Evolutionary conservation across 2,797 vertebrate genomes (phyloP).

Genomic region (Erpetoichthys calabaricus): DNA sequence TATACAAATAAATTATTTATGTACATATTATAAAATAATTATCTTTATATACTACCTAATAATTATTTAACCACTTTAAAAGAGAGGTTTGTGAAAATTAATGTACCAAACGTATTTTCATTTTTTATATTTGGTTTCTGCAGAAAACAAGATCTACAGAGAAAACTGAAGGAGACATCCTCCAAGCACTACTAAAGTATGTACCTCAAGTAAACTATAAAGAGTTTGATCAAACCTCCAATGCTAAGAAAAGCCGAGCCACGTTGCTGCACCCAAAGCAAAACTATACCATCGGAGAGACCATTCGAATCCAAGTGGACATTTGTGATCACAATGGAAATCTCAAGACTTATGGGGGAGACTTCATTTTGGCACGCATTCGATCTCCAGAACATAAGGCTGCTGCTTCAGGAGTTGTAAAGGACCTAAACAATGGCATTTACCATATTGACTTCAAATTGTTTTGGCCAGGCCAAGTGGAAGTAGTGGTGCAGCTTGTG

Average conservation of each 20-base stretch:
- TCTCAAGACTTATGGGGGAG: slow-evolving; percentile 13
- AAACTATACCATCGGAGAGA: slow-evolving; percentile 9
- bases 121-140: no score
- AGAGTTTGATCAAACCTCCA: no score
- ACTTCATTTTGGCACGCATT: slow-evolving; percentile 15
- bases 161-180: no score
- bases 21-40: no score
- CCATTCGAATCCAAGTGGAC: slow-evolving; percentile 6
- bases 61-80: no score
- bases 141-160: no score
- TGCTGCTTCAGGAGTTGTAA: slow-evolving; percentile 5
- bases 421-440: slow-evolving; percentile 9
- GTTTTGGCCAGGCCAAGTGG: slow-evolving; percentile 12
- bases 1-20: no score
- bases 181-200: no score
- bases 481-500: slow-evolving; percentile 12
- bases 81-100: no score
- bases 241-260: slow-evolving; percentile 4
- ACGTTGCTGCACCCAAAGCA: neutral
- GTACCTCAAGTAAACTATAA: no score
- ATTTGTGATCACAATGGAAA: slow-evolving; percentile 9
- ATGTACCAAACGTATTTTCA: no score
- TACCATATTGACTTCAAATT: slow-evolving; percentile 10
- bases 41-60: no score
- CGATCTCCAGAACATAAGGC: slow-evolving; percentile 9